Conservation (phyloP, 1,140 invertebrate species). For the Piezodorus guildinii region DNA sequence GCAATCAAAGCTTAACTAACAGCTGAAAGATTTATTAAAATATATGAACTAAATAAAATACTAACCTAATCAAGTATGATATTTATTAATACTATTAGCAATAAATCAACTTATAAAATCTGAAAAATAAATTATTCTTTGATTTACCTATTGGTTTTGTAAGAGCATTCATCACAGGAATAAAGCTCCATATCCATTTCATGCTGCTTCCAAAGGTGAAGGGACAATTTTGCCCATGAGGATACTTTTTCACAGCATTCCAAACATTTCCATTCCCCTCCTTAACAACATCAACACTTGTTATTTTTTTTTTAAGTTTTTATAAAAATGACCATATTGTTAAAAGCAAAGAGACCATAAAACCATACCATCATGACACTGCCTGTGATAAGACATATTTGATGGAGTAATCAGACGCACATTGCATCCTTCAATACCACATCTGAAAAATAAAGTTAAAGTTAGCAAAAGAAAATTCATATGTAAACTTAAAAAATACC, state of each 20-base stretch:
- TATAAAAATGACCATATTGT: not conserved
- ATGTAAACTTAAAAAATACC: too few species aligned
- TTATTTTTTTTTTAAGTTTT: constrained; percentile 2
- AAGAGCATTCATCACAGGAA: constrained; percentile 50
- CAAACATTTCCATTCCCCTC: constrained; percentile 43
- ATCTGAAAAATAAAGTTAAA: not conserved
- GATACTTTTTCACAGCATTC: constrained; percentile 46
- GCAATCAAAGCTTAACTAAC: too few species aligned
- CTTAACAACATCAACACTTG: not conserved
- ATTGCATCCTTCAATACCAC: constrained; percentile 9
- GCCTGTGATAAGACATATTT: constrained; percentile 23
- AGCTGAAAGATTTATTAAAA: too few species aligned
- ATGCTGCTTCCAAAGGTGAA: constrained; percentile 65
- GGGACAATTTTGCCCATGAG: constrained; percentile 49
- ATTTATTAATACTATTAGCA: too few species aligned
- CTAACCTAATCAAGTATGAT: too few species aligned
- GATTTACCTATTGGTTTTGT: constrained; percentile 40
- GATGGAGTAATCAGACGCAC: not conserved
- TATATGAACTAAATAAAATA: too few species aligned
- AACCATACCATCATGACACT: constrained; percentile 18
- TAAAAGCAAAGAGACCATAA: not conserved
- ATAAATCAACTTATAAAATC: too few species aligned
- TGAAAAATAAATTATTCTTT: too few species aligned
- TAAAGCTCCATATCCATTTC: constrained; percentile 63
- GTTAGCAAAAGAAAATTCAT: too few species aligned